These are phyloP conservation scores for Tauraco erythrolophus DNA, from an alignment of 2,113 vertebrate genomes.

Conservation along the genomic window DNA sequence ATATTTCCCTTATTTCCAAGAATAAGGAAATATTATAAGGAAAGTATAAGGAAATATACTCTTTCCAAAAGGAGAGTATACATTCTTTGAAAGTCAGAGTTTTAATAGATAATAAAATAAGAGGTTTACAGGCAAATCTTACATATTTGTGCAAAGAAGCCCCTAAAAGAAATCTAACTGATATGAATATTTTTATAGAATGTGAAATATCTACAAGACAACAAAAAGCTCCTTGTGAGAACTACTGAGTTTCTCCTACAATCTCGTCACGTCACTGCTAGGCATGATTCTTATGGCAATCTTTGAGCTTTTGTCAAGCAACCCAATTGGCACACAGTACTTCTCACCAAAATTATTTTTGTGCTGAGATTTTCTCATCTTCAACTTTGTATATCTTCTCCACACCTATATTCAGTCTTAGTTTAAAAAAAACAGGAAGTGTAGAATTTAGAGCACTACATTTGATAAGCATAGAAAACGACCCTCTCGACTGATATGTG, in stretches of 20 bases:
- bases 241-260: not conserved
- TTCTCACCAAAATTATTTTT: not conserved
- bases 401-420: not conserved
- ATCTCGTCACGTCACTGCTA: not conserved
- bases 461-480: not conserved
- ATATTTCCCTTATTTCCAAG: not conserved
- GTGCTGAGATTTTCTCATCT: not conserved
- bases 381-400: not conserved
- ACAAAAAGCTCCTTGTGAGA: not conserved
- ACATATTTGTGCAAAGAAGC: not conserved
- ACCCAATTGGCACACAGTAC: accelerated
- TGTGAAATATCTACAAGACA: not conserved
- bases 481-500: accelerated
- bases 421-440: not conserved
- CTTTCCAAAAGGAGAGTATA: not conserved
- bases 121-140: not conserved
- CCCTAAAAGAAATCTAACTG: not conserved
- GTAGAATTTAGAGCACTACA: not conserved
- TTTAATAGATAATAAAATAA: not conserved
- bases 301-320: not conserved
- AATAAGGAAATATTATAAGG: too few relatives aligned
- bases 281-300: accelerated
- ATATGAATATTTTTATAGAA: not conserved
- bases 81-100: not conserved
- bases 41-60: too few relatives aligned